Evolutionary conservation across 2,888 invertebrate species (phyloP).

Genomic region (Drepanosiphum platanoidis): DNA sequence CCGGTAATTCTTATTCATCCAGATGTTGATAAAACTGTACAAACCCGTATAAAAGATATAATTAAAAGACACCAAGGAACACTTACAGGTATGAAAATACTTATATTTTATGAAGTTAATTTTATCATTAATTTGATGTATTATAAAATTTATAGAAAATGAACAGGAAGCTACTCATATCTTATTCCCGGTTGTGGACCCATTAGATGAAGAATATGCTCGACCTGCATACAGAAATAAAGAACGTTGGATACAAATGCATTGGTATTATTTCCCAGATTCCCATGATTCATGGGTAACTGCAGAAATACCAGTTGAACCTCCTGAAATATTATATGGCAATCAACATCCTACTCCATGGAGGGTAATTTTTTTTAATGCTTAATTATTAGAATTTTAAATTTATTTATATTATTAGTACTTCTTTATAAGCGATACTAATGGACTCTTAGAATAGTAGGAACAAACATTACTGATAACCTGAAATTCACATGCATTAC

Average conservation of each 20-base stretch:
- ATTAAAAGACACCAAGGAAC: slow-evolving; percentile 87
- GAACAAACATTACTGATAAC: too few species aligned
- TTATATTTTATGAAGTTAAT: slow-evolving; percentile 65
- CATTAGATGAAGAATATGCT: slow-evolving; percentile 89
- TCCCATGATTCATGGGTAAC: slow-evolving; percentile 87
- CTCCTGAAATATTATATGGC: slow-evolving; percentile 68
- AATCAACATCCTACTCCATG: slow-evolving; percentile 65
- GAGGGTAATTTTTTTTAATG: slow-evolving; percentile 64
- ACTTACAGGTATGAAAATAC: slow-evolving; percentile 70
- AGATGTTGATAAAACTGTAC: slow-evolving; percentile 85
- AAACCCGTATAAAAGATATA: slow-evolving; percentile 85
- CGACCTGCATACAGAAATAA: slow-evolving; percentile 82
- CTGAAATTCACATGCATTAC: too few species aligned
- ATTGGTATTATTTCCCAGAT: slow-evolving; percentile 97
- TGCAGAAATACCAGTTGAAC: slow-evolving; percentile 66
- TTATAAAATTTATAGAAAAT: slow-evolving; percentile 72
- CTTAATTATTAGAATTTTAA: neutral
- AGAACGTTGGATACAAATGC: slow-evolving; percentile 84
- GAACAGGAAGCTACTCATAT: slow-evolving; percentile 94
- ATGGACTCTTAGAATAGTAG: too few species aligned
- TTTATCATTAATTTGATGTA: slow-evolving; percentile 69
- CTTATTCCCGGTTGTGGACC: slow-evolving; percentile 85
- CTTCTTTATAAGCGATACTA: too few species aligned
- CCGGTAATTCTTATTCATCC: slow-evolving; percentile 84
- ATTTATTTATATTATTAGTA: too few species aligned